Conservation (phyloP, 2,113 vertebrate genomes). For the Nothobranchius furzeri region DNA sequence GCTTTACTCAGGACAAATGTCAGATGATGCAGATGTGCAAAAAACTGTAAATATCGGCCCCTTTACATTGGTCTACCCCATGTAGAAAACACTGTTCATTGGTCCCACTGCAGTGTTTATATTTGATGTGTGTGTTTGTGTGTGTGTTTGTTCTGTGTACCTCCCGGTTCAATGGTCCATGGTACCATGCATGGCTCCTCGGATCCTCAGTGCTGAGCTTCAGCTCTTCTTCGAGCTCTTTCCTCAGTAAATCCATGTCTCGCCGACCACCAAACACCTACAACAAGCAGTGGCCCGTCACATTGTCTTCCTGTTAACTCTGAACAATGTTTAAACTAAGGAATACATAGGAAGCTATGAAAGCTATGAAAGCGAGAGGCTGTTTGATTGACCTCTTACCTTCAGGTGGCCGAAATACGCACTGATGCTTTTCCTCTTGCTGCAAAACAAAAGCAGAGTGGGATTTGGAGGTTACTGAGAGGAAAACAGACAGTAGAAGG, state of each 20-base stretch:
- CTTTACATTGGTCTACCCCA: too few relatives aligned
- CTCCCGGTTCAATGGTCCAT: constrained; percentile 81
- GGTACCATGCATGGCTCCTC: constrained; percentile 86
- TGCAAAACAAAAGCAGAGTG: constrained; percentile 63
- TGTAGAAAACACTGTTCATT: neutral
- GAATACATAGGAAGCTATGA: neutral
- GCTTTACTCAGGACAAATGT: too few relatives aligned
- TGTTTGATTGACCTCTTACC: constrained; percentile 48
- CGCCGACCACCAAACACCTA: constrained; percentile 67
- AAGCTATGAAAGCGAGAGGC: neutral
- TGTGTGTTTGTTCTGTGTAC: constrained; percentile 50
- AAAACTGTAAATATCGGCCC: too few relatives aligned
- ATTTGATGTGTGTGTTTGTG: neutral
- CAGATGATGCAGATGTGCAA: too few relatives aligned
- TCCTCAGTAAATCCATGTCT: constrained; percentile 80
- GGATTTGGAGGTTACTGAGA: constrained; percentile 21
- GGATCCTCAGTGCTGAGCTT: constrained; percentile 81
- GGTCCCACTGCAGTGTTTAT: neutral
- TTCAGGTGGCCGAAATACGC: constrained; percentile 77
- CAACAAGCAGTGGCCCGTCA: neutral
- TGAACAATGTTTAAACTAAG: neutral
- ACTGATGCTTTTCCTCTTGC: constrained; percentile 74
- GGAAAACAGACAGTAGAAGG: constrained; percentile 11
- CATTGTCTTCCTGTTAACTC: neutral
- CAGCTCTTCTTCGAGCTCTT: constrained; percentile 85